Percentiles rank a stretch among this genome's conserved stretches.
Evolutionary conservation across 2,113 vertebrate genomes (phyloP).

Genomic region (Rutilus rutilus): DNA sequence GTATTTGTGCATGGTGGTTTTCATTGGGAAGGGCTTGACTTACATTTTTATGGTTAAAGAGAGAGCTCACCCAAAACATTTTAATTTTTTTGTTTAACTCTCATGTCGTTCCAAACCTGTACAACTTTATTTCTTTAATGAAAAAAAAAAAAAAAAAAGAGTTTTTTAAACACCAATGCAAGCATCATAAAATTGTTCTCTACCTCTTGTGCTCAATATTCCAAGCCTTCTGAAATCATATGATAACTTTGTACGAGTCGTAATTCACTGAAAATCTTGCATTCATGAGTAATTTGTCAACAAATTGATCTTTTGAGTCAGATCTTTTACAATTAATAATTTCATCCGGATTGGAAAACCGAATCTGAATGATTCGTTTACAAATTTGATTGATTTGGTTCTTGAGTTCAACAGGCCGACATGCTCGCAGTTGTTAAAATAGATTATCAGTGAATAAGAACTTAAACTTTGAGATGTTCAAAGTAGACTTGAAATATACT

Average conservation of each 20-base stretch:
- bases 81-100: background rate
- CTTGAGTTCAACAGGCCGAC: background rate
- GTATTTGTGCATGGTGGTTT: constrained; percentile 48
- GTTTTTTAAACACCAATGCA: background rate
- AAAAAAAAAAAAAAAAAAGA: background rate
- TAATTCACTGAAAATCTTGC: background rate
- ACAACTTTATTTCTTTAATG: background rate
- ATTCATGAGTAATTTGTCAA: background rate
- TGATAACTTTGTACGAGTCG: background rate
- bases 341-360: background rate
- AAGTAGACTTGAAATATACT: background rate
- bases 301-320: background rate
- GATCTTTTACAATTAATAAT: background rate
- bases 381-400: background rate
- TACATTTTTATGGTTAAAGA: constrained; percentile 45
- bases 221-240: background rate
- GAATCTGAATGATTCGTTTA: background rate
- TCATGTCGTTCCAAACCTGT: background rate
- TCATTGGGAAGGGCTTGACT: constrained; percentile 54
- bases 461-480: background rate
- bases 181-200: background rate
- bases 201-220: background rate
- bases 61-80: background rate
- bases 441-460: background rate
- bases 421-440: background rate